phyloP scores from a whole-genome alignment of 2,113 vertebrate species.

The Regulus satrapa region DNA sequence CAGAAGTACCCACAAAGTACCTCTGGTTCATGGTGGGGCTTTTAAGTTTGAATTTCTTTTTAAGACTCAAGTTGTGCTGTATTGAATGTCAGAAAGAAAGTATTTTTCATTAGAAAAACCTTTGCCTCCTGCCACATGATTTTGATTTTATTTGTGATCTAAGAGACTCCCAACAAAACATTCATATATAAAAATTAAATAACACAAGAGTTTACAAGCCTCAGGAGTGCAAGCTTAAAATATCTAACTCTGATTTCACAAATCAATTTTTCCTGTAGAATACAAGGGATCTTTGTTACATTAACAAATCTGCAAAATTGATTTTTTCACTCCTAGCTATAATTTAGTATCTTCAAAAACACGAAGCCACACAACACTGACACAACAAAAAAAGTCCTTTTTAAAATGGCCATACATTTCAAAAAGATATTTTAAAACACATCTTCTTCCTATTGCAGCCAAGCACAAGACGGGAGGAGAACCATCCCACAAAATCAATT shows the following conservation, averaged over 20 bases:
- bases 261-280: neutral
- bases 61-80: neutral
- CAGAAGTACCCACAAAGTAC: neutral
- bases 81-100: neutral
- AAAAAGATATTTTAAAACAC: neutral
- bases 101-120: neutral
- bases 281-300: neutral
- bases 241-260: neutral
- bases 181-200: neutral
- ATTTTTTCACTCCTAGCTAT: neutral
- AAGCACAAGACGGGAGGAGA: neutral
- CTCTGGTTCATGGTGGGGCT: neutral
- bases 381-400: neutral
- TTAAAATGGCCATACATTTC: neutral
- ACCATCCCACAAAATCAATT: neutral
- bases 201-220: neutral
- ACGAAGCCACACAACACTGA: neutral
- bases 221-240: neutral
- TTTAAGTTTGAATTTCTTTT: neutral
- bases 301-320: neutral
- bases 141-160: neutral
- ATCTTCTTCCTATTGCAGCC: neutral
- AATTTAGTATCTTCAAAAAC: neutral
- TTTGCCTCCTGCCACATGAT: neutral
- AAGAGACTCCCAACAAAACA: neutral